A percentile compares a stretch with the other conserved stretches of the same genome.
These are phyloP conservation scores for Lophotis ruficrista DNA, from an alignment of 2,113 vertebrate species.

Conservation along the genomic window DNA sequence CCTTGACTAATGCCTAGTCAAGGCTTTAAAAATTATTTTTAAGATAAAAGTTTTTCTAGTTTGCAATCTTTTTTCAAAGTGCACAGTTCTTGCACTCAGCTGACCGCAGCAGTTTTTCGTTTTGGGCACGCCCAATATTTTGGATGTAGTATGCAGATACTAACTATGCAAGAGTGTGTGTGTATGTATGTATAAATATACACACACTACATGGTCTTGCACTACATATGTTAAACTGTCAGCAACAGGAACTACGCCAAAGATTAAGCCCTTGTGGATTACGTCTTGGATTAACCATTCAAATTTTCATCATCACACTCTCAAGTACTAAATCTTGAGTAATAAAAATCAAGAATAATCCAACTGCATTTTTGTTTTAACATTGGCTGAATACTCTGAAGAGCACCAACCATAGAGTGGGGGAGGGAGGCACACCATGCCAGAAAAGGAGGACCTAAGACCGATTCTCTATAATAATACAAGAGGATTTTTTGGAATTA, in stretches of 20 bases:
- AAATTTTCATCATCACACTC: background rate
- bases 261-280: background rate
- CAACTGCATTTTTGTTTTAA: background rate
- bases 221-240: background rate
- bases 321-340: background rate
- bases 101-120: background rate
- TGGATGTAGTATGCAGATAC: background rate
- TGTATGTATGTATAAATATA: no score
- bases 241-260: background rate
- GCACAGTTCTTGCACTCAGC: background rate
- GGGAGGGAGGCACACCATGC: accelerated
- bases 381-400: background rate
- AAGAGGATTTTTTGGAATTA: background rate
- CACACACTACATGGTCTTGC: background rate
- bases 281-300: background rate
- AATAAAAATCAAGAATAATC: background rate
- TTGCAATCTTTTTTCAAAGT: background rate
- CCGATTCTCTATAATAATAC: accelerated
- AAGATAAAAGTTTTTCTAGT: background rate
- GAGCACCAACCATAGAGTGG: background rate
- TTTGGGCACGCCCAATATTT: background rate
- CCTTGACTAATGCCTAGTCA: no score
- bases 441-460: background rate
- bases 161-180: background rate
- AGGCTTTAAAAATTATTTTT: background rate